phyloP scores from a whole-genome alignment of 1,140 invertebrate species.

The Scylla paramamosain region DNA sequence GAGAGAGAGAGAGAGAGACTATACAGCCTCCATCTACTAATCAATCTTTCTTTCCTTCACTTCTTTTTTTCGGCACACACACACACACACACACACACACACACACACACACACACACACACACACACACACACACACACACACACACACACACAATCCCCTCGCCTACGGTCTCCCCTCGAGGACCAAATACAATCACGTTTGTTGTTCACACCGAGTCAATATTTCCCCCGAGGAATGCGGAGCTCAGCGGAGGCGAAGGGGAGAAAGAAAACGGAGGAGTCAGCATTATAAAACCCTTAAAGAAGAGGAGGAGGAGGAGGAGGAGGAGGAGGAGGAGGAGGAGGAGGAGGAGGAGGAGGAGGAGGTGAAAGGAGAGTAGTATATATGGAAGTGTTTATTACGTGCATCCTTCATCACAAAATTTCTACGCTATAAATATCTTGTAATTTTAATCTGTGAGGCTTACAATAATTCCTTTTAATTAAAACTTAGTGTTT shows the following conservation, averaged over 20 bases:
- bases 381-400: too few relatives aligned
- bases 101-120: conserved; percentile 37
- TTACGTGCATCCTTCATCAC: too few relatives aligned
- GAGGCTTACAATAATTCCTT: too few relatives aligned
- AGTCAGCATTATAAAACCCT: neutral
- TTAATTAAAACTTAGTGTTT: too few relatives aligned
- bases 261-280: neutral
- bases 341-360: neutral
- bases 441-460: too few relatives aligned
- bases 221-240: neutral
- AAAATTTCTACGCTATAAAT: too few relatives aligned
- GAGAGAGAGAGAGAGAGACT: conserved; percentile 40
- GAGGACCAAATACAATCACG: neutral
- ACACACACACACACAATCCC: neutral
- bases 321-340: neutral
- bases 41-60: neutral
- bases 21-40: neutral
- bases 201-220: neutral
- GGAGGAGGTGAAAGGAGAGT: neutral
- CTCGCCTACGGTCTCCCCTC: neutral
- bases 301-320: neutral
- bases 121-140: conserved; percentile 36
- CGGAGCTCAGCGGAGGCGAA: neutral
- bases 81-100: too few relatives aligned
- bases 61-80: too few relatives aligned